Percentiles rank a stretch among this genome's conserved stretches.
Evolutionary conservation across 2,888 invertebrate species (phyloP).

Genomic region (Phytoseiulus persimilis): DNA sequence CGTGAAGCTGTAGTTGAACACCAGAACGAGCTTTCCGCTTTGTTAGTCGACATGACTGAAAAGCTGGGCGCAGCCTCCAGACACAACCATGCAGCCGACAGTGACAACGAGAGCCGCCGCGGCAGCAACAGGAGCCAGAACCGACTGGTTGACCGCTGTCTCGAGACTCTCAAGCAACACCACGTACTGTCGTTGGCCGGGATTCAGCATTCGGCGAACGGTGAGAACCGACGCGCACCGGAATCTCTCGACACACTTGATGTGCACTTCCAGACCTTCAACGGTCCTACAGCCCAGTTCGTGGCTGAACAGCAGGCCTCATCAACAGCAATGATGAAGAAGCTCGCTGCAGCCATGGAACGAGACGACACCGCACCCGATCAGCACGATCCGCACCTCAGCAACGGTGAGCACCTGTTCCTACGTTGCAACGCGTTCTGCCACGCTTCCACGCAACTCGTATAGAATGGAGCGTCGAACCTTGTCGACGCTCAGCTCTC

Average conservation of each 20-base stretch:
- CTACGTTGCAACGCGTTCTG: too few relatives aligned
- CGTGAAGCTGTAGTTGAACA: slow-evolving; percentile 8
- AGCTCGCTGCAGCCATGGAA: slow-evolving; percentile 36
- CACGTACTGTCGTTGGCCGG: slow-evolving; percentile 6
- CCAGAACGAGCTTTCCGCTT: slow-evolving; percentile 11
- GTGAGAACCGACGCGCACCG: neutral
- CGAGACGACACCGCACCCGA: slow-evolving; percentile 32
- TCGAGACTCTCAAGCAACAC: neutral
- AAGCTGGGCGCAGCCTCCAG: slow-evolving; percentile 6
- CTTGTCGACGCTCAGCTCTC: too few relatives aligned
- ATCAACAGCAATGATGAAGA: slow-evolving; percentile 26
- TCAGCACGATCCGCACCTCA: neutral
- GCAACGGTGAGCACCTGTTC: neutral
- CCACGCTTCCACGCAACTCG: too few relatives aligned
- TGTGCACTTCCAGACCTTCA: slow-evolving; percentile 39
- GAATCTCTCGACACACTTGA: slow-evolving; percentile 9
- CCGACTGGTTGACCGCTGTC: slow-evolving; percentile 12
- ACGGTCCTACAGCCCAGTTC: slow-evolving; percentile 38
- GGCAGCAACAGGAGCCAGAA: neutral
- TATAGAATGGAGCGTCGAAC: too few relatives aligned
- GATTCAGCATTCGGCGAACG: neutral
- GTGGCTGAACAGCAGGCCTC: slow-evolving; percentile 37
- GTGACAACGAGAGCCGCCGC: neutral
- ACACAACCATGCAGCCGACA: neutral
- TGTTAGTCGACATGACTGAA: neutral